Base-by-base conservation (phyloP, 92 coral and sea anemone genomes). In the Diadumene lineata region DNA sequence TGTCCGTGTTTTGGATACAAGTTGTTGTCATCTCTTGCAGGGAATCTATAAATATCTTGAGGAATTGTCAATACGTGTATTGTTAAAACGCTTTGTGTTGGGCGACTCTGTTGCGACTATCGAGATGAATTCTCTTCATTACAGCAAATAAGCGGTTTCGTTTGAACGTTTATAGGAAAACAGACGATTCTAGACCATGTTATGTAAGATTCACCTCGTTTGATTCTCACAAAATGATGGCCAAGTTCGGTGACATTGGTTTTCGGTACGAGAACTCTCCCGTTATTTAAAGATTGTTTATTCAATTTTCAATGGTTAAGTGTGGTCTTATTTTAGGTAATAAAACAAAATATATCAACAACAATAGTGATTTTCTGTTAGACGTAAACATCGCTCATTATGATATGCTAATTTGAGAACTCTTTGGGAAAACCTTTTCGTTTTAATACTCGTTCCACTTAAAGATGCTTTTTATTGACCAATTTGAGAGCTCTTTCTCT, bases 21-120 rank as follows among this genome's bases (percentile, higher is more conserved):
- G 48, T 38, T 4, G 6, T 4, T 38, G 48, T 15, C 19, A 65
- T 23, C 77, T 16, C 53, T 56, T 55, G 23, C 53, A 32, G 66
- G 28, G 28, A 11, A 21, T 11, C 53, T 43, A 72, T 25, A 56
- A 43, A 56, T 27, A 11, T 22, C 55, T 33, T 25, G 24, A 62
- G 33, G 28, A n/a, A 56, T 72, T 25, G 29, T 72, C 50, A 50
- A 56, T 32, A 61, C 31, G 32, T 43, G 21, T 56, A 72, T 72
- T 72, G 77, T 72, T 66, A 55, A 17, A 21, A 13, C n/a, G 29
- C 66, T 56, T 72, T 72, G 77, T 72, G 2, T 55, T 56, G 26
- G 31, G 25, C 33, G 63, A 72, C 77, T 50, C 33, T 72, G 77
- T 72, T 72, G 31, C 77, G 77, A 34, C 77, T 72, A 72, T 56